Percentiles rank a stretch among this genome's conserved stretches.
phyloP scores from a whole-genome alignment of 2,888 invertebrate species.

The Agriopis leucophaearia region DNA sequence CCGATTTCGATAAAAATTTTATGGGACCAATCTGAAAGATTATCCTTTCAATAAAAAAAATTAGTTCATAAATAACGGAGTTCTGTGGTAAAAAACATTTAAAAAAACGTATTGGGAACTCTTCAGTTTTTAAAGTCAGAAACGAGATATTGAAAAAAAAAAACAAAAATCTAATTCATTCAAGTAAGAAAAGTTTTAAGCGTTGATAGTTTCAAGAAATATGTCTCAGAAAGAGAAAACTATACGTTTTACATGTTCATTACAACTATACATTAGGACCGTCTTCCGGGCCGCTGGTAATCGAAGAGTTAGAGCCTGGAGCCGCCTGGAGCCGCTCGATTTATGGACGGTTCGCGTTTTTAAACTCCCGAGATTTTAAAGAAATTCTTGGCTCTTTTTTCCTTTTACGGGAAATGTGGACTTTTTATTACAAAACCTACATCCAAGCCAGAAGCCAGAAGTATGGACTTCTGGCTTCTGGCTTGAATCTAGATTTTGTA shows the following conservation, averaged over 20 bases:
- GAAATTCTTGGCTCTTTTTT: background rate
- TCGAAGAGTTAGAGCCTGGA: conserved; percentile 70
- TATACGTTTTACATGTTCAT: conserved; percentile 56
- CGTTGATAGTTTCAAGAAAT: background rate
- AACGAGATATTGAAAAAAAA: background rate
- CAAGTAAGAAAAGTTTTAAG: background rate
- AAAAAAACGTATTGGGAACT: too few species aligned
- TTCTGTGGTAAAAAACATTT: too few species aligned
- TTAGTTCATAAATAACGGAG: too few species aligned
- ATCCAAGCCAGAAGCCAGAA: too few species aligned
- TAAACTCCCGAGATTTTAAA: conserved; percentile 19
- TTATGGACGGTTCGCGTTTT: conserved; percentile 25
- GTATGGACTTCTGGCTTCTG: background rate
- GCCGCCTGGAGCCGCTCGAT: conserved; percentile 38
- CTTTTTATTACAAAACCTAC: background rate
- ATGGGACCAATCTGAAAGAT: too few species aligned
- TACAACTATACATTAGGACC: conserved; percentile 37
- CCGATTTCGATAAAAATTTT: too few species aligned
- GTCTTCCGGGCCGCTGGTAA: conserved; percentile 65
- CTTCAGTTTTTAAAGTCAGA: too few species aligned
- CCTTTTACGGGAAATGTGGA: background rate
- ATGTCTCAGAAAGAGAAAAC: conserved; percentile 15
- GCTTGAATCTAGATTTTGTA: too few species aligned
- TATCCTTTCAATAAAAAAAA: too few species aligned
- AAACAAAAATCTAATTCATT: background rate